phyloP scores from a whole-genome alignment of 2,888 invertebrate species.

The Cryptosula pallasiana region DNA sequence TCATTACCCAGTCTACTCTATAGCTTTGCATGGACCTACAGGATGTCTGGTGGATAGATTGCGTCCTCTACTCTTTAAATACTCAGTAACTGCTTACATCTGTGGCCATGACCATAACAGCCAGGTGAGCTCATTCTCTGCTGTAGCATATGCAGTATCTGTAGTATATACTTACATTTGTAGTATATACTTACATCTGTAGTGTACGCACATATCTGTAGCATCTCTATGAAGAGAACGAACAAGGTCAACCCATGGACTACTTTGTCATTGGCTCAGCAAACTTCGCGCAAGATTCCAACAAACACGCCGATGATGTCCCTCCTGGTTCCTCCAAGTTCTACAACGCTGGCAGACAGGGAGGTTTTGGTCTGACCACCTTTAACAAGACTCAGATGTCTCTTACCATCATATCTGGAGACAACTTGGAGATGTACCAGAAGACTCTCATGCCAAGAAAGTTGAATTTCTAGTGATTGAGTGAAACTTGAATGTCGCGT shows the following conservation, averaged over 20 bases:
- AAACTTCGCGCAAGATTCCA: constrained; percentile 49
- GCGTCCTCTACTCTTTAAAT: constrained; percentile 53
- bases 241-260: constrained; percentile 37
- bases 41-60: constrained; percentile 51
- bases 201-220: too few relatives aligned
- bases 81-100: constrained; percentile 54
- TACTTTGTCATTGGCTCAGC: constrained; percentile 55
- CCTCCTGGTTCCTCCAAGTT: constrained; percentile 40
- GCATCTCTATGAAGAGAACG: too few relatives aligned
- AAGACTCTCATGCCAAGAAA: constrained; percentile 36
- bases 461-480: too few relatives aligned
- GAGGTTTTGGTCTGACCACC: constrained; percentile 48
- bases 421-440: constrained; percentile 35
- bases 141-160: too few relatives aligned
- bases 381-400: constrained; percentile 38
- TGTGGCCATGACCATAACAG: constrained; percentile 57
- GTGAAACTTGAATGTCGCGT: too few relatives aligned
- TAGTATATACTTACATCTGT: too few relatives aligned
- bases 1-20: constrained; percentile 56
- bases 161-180: too few relatives aligned
- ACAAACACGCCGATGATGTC: constrained; percentile 39
- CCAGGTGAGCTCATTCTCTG: constrained; percentile 45
- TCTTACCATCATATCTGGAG: constrained; percentile 38
- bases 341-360: constrained; percentile 50
- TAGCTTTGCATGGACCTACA: constrained; percentile 56